Base-by-base conservation (phyloP, 30 jellyfish, hydroid and myxozoan genomes). In the Cassiopea andromeda region DNA sequence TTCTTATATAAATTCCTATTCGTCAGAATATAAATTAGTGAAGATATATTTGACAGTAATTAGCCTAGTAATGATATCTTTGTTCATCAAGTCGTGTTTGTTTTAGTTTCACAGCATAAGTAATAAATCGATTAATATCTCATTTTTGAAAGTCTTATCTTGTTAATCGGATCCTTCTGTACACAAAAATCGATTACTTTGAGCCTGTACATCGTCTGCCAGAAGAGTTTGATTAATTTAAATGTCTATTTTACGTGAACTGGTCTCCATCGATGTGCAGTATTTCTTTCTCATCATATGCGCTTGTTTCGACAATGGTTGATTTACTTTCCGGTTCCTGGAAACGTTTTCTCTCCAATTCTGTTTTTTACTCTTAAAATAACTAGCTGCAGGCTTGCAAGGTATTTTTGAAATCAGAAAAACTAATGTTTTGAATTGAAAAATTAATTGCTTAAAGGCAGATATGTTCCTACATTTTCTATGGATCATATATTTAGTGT, bases 141-240 rank as follows among this genome's bases (percentile, higher is more conserved):
- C 79, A 70, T 43, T 70, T 66, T 66, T 70, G 38, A 70, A 70
- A 18, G 50, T 38, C 79, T 70, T 70, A 70, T 70, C 79, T 12
- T 19, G 79, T 70, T 70, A 70, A 70, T 16, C 79, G 79, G 79
- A 70, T 70, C 79, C 57, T 2, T 1, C 15, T 70, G 47, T 7
- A 50, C 50, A 19, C 15, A 16, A 43, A 27, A 70, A 70, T 70
- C 6, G 79, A 70, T 70, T 70, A 70, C 79, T 6, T 70, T 14
- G 12, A 70, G 1, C 6, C 27, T 1, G 16, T n/a, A 19, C 38
- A 70, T 14, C 6, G 18, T 70, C 27, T 43, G 27, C 27, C 58
- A 19, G 38, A 54, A 0, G 12, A 54, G 12, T 54, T 3, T 3
- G 64, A 54, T 54, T 54, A 54, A 6, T 54, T 6, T 54, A 54